Conservation (phyloP, 2,797 vertebrate species). For the Takifugu ocellatus region DNA sequence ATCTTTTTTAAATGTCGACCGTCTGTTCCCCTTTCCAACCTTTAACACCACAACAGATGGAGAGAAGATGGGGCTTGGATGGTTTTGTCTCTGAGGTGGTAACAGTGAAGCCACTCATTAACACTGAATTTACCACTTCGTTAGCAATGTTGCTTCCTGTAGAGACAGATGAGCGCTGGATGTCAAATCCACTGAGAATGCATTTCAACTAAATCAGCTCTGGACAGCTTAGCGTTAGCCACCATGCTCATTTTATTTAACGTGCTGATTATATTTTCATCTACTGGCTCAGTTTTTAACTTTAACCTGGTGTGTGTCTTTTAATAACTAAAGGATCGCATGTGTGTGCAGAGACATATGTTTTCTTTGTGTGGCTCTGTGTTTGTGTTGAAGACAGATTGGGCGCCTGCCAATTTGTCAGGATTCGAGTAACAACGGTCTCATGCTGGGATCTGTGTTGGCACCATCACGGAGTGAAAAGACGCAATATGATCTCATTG, state of each 20-base stretch:
- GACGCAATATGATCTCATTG: constrained; percentile 86
- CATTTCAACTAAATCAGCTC: constrained; percentile 72
- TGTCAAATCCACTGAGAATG: constrained; percentile 82
- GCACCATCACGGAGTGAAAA: constrained; percentile 89
- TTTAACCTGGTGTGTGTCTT: neutral
- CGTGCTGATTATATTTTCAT: neutral
- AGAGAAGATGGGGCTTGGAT: constrained; percentile 86
- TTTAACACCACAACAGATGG: constrained; percentile 98
- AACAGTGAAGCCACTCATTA: constrained; percentile 99
- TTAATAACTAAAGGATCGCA: neutral
- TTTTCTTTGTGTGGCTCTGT: constrained; percentile 56
- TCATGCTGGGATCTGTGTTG: constrained; percentile 88
- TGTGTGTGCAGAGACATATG: constrained; percentile 34
- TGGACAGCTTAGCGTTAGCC: constrained; percentile 44
- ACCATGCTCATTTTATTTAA: constrained; percentile 7
- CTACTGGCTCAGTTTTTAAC: neutral
- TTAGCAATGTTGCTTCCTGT: constrained; percentile 96
- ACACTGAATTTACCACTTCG: constrained; percentile 99
- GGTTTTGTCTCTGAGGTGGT: constrained; percentile 98
- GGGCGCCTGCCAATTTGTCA: constrained; percentile 82
- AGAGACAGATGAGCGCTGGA: constrained; percentile 86
- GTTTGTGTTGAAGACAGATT: constrained; percentile 67
- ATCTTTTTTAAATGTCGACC: constrained; percentile 87
- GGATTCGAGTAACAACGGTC: constrained; percentile 77
- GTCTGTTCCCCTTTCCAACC: constrained; percentile 89